Evolutionary conservation across 2,888 invertebrate species (phyloP).

Genomic region (Eupeodes latifasciatus): DNA sequence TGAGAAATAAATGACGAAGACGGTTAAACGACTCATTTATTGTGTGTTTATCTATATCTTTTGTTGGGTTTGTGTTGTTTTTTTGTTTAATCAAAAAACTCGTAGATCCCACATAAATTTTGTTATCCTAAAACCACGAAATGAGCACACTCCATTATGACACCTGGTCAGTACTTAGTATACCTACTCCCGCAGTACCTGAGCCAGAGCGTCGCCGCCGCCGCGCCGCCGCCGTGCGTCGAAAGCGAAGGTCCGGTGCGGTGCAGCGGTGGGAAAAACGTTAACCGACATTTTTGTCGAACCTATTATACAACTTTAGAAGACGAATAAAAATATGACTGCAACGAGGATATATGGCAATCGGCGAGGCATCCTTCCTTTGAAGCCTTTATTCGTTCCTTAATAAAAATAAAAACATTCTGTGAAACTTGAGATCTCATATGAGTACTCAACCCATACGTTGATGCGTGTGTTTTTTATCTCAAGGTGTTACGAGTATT

Average conservation of each 20-base stretch:
- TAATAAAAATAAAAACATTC: conserved; percentile 52
- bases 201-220: background rate
- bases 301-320: conserved; percentile 52
- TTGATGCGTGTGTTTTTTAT: conserved; percentile 50
- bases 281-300: conserved; percentile 24
- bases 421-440: conserved; percentile 61
- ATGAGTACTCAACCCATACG: conserved; percentile 22
- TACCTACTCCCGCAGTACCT: background rate
- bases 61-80: background rate
- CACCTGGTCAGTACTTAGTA: conserved; percentile 62
- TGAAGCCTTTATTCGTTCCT: conserved; percentile 13
- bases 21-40: conserved; percentile 44
- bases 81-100: conserved; percentile 18
- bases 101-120: conserved; percentile 60
- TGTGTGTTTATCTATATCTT: background rate
- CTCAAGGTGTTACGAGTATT: conserved; percentile 68
- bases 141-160: conserved; percentile 71
- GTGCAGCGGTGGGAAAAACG: conserved; percentile 45
- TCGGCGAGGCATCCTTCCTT: conserved; percentile 41
- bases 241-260: background rate
- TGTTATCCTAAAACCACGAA: conserved; percentile 53
- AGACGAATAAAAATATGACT: conserved; percentile 38
- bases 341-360: conserved; percentile 51
- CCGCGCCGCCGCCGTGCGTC: background rate
- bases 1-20: background rate